Evolutionary conservation across 30 jellyfish, hydroid and myxozoan genomes (phyloP).

Genomic region (Morbakka virulenta): DNA sequence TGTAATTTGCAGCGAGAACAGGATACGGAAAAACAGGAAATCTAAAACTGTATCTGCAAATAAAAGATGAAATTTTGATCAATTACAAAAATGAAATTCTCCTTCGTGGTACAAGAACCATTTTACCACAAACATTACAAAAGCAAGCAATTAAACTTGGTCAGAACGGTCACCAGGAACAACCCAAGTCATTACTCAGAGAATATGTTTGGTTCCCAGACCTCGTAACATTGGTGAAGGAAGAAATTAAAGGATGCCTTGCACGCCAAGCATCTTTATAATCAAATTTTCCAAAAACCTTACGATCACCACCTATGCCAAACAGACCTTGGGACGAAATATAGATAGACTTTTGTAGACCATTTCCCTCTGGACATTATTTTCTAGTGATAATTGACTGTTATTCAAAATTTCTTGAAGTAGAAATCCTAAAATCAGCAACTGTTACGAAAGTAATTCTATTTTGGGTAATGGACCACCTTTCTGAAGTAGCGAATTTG

Average conservation of each 20-base stretch:
- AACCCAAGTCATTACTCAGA: conserved; percentile 15
- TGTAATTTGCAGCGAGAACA: conserved; percentile 9
- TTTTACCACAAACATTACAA: conserved; percentile 43
- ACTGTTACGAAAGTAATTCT: conserved; percentile 26
- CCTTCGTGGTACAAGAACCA: conserved; percentile 30
- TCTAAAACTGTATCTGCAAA: conserved; percentile 8
- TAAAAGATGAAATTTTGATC: conserved; percentile 12
- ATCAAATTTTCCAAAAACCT: conserved; percentile 16
- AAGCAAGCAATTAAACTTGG: conserved; percentile 24
- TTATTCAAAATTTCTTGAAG: no score
- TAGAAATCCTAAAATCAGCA: no score
- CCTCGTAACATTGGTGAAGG: conserved; percentile 4
- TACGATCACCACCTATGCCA: conserved; percentile 32
- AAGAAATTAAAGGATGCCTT: conserved; percentile 8
- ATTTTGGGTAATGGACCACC: no score
- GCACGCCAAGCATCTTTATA: conserved; percentile 9
- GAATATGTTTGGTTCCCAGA: conserved; percentile 50
- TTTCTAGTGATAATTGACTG: neutral
- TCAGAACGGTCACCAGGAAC: conserved; percentile 46
- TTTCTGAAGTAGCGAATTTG: no score
- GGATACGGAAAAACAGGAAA: conserved; percentile 17
- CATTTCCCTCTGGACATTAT: conserved; percentile 26
- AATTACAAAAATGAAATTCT: conserved; percentile 13
- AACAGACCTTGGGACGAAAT: no score
- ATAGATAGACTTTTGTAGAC: no score